phyloP scores from a whole-genome alignment of 2,888 invertebrate genomes.

The Nebria salina region DNA sequence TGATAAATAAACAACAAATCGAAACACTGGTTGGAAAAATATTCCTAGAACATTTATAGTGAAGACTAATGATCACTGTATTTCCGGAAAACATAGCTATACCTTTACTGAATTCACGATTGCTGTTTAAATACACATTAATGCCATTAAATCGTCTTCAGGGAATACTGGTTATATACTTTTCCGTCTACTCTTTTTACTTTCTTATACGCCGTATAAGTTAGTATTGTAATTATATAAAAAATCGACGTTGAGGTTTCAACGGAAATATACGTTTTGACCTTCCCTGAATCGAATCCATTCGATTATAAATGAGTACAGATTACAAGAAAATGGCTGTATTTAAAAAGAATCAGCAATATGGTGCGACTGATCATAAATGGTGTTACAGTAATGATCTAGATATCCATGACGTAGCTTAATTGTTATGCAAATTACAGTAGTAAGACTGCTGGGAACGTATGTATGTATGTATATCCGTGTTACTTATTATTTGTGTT shows the following conservation, averaged over 20 bases:
- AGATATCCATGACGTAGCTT: background rate
- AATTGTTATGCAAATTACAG: background rate
- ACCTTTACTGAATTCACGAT: constrained; percentile 4
- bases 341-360: too few species aligned
- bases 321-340: too few species aligned
- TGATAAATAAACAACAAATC: background rate
- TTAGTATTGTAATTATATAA: too few species aligned
- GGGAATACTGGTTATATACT: constrained; percentile 12
- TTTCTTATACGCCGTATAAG: too few species aligned
- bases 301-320: too few species aligned
- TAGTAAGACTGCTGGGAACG: background rate
- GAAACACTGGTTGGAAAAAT: background rate
- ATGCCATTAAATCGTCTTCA: background rate
- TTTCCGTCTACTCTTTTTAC: background rate
- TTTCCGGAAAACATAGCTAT: constrained; percentile 6
- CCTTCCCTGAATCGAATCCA: too few species aligned
- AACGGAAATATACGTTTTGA: too few species aligned
- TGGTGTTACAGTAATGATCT: background rate
- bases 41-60: background rate
- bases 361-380: background rate
- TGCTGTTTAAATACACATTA: background rate
- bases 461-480: background rate
- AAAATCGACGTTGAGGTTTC: too few species aligned
- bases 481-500: background rate
- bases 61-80: background rate